phyloP scores from a whole-genome alignment of 2,888 invertebrate species.

The Amblyjoppa proteus region DNA sequence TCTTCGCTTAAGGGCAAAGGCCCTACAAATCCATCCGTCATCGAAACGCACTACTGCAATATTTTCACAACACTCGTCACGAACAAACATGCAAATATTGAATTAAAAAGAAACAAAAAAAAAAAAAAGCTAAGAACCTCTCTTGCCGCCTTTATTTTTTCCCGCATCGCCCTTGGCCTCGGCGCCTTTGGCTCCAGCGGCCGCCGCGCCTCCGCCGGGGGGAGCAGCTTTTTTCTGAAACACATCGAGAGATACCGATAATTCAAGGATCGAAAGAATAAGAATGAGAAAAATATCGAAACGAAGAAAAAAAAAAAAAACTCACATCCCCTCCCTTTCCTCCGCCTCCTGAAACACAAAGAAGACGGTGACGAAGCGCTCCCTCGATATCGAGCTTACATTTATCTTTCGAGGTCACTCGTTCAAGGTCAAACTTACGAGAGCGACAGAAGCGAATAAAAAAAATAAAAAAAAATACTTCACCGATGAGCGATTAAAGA shows the following conservation, averaged over 20 bases:
- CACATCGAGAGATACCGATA: neutral
- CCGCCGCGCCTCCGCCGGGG: slow-evolving; percentile 55
- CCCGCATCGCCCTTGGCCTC: slow-evolving; percentile 69
- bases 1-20: slow-evolving; percentile 66
- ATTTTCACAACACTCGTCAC: slow-evolving; percentile 30
- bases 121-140: slow-evolving; percentile 63
- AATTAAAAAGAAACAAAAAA: neutral
- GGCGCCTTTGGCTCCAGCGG: slow-evolving; percentile 65
- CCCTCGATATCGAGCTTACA: neutral
- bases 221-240: slow-evolving; percentile 71
- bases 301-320: slow-evolving; percentile 41
- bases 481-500: neutral
- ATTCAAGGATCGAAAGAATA: neutral
- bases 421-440: slow-evolving; percentile 52
- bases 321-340: slow-evolving; percentile 75
- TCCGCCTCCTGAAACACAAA: slow-evolving; percentile 71
- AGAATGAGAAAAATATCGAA: neutral
- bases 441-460: neutral
- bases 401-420: slow-evolving; percentile 52
- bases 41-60: slow-evolving; percentile 71
- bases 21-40: slow-evolving; percentile 69
- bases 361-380: neutral
- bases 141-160: slow-evolving; percentile 74
- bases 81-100: neutral
- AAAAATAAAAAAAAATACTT: slow-evolving; percentile 18